Percentiles rank a stretch among this genome's conserved stretches.
Evolutionary conservation across 2,888 invertebrate species (phyloP).

Genomic region (Protonemura montana): DNA sequence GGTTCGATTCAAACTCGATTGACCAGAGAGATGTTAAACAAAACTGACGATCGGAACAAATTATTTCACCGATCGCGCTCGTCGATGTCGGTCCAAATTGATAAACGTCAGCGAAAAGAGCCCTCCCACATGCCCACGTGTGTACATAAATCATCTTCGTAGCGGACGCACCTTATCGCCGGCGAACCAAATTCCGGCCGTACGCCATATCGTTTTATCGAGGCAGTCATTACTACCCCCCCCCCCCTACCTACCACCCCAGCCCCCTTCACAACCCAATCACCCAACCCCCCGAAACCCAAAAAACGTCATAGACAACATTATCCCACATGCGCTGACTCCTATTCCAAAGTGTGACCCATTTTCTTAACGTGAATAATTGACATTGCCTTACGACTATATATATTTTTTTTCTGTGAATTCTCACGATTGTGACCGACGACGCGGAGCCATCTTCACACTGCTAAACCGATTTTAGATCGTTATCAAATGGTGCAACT

Average conservation of each 20-base stretch:
- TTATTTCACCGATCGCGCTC: not conserved
- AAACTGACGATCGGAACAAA: not conserved
- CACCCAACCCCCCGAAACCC: not conserved
- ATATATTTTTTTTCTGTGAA: not conserved
- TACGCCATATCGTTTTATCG: not conserved
- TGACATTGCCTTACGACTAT: not conserved
- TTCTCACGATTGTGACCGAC: conserved; percentile 1
- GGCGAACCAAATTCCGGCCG: not conserved
- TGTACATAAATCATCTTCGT: no score
- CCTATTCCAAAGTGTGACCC: not conserved
- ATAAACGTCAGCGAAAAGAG: not conserved
- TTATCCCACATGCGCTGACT: not conserved
- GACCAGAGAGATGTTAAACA: not conserved
- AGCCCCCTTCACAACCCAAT: not conserved
- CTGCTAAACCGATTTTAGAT: not conserved
- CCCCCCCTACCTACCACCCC: not conserved
- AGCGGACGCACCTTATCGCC: not conserved
- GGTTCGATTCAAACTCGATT: not conserved
- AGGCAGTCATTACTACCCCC: not conserved
- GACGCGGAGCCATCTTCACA: not conserved
- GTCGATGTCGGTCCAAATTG: not conserved
- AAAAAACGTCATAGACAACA: not conserved
- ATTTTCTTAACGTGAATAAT: not conserved
- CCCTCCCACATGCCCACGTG: no score
- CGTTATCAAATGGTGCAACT: not conserved